Evolutionary conservation across 2,888 invertebrate genomes (phyloP), one percentile per base, ranked within the genome.

Genomic region (Mythimna vitellina): DNA sequence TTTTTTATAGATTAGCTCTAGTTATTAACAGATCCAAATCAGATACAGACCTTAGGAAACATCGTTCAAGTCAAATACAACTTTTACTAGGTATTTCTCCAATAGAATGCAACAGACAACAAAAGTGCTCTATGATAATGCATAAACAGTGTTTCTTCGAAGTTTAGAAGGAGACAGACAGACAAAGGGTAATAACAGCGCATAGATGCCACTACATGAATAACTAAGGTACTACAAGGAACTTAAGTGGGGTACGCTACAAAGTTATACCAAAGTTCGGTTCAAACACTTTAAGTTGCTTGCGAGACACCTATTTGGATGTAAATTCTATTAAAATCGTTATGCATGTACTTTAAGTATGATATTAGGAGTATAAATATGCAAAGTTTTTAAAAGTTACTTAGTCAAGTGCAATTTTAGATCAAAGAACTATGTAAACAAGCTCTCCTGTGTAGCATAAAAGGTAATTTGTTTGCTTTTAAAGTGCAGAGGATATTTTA

Each of bases 221-320:
- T 61, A 73, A 69, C 35, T 63, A 46, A 46, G 35, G 22, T 63
- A 46, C 17, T 63, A 57, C 61, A 57, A 78, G 20, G 20, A 57
- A 57, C 68, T 73, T 69, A 62, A 71, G 72, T 72, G 32, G 49
- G 12, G 51, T 64, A 74, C 42, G 60, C 53, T 51, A 29, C 57
- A 32, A 82, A 68, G 70, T 82, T 75, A 61, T 53, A 62, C n/a
- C 32, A 14, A 75, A 82, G 51, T 82, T 70, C 17, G 5, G 56
- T 79, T 56, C 64, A 58, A 74, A 32, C 62, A 70, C 79, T 82
- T 54, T 14, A 74, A 80, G 65, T 70, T 70, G 38, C 66, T 61
- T 71, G 61, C 32, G 64, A 79, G 38, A 78, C 58, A 71, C n/a
- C 51, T 68, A 80, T 79, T 79, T 67, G 57, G 58, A 74, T 80